A percentile compares a stretch with the other conserved stretches of the same genome.
Conservation (phyloP, 1,140 invertebrate species). For the Brachionus manjavacas region DNA sequence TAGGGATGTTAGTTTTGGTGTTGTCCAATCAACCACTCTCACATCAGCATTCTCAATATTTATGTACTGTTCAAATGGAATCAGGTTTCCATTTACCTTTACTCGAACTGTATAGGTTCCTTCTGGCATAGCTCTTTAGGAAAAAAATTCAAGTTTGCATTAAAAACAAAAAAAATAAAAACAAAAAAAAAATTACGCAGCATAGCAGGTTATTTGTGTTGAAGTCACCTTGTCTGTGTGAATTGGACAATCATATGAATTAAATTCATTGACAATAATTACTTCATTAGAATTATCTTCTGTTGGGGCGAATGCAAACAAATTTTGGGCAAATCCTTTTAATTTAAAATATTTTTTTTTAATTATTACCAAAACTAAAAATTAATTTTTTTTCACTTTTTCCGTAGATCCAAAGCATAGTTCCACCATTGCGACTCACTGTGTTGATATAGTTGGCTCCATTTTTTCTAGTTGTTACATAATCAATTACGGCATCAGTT, state of each 20-base stretch:
- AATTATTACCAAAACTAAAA: neutral
- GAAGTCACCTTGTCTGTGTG: constrained; percentile 24
- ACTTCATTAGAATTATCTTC: neutral
- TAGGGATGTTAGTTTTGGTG: constrained; percentile 45
- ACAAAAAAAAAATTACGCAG: neutral
- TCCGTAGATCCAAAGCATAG: constrained; percentile 24
- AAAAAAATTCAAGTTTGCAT: too few species aligned
- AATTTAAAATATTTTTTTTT: neutral
- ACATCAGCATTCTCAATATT: neutral
- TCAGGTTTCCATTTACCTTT: constrained; percentile 7
- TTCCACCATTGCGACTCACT: constrained; percentile 2
- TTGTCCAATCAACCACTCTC: constrained; percentile 19
- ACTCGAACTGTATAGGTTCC: neutral
- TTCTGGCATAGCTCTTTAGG: neutral
- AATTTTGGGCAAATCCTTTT: constrained; percentile 12
- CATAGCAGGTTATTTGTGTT: constrained; percentile 23
- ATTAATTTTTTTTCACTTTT: neutral
- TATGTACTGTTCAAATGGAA: constrained; percentile 19
- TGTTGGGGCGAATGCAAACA: neutral
- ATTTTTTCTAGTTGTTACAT: constrained; percentile 5
- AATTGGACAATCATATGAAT: constrained; percentile 5
- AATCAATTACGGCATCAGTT: neutral
- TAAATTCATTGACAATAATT: neutral
- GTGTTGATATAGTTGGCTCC: neutral
- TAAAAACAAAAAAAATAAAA: too few species aligned